Evolutionary conservation across 2,113 vertebrate species (phyloP), one percentile per base, ranked within the genome.

Genomic region (Pao palembangensis): DNA sequence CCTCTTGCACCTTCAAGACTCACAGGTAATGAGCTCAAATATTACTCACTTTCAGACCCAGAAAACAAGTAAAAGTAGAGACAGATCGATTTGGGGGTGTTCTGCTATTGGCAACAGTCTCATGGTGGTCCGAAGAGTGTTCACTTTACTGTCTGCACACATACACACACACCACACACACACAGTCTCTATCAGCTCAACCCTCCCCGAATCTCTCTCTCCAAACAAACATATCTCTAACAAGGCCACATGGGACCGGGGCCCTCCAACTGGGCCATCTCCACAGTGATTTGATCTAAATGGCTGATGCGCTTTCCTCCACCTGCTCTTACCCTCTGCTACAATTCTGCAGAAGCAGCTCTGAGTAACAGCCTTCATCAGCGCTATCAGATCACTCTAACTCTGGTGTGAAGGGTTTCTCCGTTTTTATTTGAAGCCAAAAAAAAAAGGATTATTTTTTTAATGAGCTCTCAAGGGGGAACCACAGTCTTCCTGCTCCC

Each of bases 391-490:
- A 42, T 23, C 20, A 41, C 59, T 53, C 31, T 52, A 38, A 68
- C 43, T 51, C 14, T 56, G 21, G 57, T 71, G 25, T 63, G 53
- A 31, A 59, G 15, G 23, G 58, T n/a, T 64, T 60, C 18, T 78
- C 66, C 49, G 58, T 66, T 67, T 34, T 42, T 50, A 70, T 59
- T 7, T 17, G 16, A 17, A 48, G 17, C 64, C 57, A 53, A 73
- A 14, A 56, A 69, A 71, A 80, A 60, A 71, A 61, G 8, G 5
- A 31, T 38, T 11, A 11, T 15, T 19, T 41, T 58, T 81, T 86
- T 88, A 85, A 88, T 88, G 80, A 86, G 78, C 11, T 54, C 82
- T 67, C 66, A 34, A 56, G 82, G 75, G 83, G 76, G 41, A 65
- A 28, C 25, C 12, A 1, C 52, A 66, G 64, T 67, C 64, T 56